A percentile compares a stretch with the other conserved stretches of the same genome.
These are phyloP conservation scores for Imbricaverruca yamaguchii DNA, from an alignment of 2,888 invertebrate species.

Conservation along the genomic window DNA sequence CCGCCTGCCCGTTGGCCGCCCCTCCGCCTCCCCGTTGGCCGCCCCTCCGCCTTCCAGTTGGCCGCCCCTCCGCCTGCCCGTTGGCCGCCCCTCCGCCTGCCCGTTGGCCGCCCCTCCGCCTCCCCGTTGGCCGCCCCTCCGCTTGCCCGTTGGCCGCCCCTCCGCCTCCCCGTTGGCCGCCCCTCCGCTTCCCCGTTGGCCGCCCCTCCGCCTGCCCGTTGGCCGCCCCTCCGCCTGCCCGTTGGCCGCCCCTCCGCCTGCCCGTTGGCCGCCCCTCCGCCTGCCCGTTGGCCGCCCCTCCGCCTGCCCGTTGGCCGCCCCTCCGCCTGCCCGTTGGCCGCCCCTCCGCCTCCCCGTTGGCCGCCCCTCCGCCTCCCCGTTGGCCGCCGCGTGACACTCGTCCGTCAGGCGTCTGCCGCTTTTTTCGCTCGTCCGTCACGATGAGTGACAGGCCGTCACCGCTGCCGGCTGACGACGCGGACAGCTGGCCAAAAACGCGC, in stretches of 20 bases:
- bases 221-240: too few species aligned
- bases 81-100: neutral
- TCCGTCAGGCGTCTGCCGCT: neutral
- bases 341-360: too few species aligned
- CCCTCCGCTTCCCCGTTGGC: too few species aligned
- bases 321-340: neutral
- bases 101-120: too few species aligned
- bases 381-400: constrained; percentile 5
- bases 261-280: too few species aligned
- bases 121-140: too few species aligned
- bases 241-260: too few species aligned
- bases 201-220: neutral
- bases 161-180: neutral
- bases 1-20: too few species aligned
- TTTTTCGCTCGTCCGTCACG: constrained; percentile 15
- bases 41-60: too few species aligned
- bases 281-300: neutral
- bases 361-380: neutral
- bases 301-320: too few species aligned
- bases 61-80: neutral
- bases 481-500: constrained; percentile 56
- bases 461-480: neutral
- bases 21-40: neutral
- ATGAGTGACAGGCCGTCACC: constrained; percentile 7
- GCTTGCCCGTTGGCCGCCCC: too few species aligned